Percentiles rank a stretch among this genome's conserved stretches.
Conservation (phyloP, 2,888 invertebrate genomes). For the Agonopterix heracliana region DNA sequence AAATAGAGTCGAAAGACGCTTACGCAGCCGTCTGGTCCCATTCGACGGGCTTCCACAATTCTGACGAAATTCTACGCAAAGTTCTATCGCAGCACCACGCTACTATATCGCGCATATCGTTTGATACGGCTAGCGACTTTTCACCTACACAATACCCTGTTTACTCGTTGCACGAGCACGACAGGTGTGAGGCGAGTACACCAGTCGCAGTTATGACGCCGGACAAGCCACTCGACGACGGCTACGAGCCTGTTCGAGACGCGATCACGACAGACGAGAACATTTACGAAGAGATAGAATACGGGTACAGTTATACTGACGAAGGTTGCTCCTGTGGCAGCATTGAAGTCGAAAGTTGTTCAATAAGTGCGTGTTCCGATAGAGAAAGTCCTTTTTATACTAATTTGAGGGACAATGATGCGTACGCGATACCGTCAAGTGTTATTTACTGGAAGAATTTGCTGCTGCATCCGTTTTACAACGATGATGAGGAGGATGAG, state of each 20-base stretch:
- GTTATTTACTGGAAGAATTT: constrained; percentile 74
- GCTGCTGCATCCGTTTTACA: constrained; percentile 64
- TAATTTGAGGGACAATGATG: constrained; percentile 64
- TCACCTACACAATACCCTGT: constrained; percentile 50
- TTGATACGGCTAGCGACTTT: constrained; percentile 59
- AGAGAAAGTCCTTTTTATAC: constrained; percentile 67
- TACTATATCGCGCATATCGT: constrained; percentile 54
- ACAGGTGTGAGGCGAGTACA: constrained; percentile 47
- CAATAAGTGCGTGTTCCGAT: constrained; percentile 59
- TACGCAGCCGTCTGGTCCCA: constrained; percentile 67
- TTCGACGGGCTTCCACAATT: constrained; percentile 65
- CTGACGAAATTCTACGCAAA: constrained; percentile 51
- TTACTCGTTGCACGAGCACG: constrained; percentile 63
- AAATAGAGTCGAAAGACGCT: constrained; percentile 31
- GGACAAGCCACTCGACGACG: constrained; percentile 62
- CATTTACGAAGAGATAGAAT: constrained; percentile 69
- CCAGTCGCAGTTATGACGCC: constrained; percentile 64
- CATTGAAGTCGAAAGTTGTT: constrained; percentile 66
- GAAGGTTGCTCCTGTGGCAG: constrained; percentile 69
- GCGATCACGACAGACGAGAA: constrained; percentile 61
- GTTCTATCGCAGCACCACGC: constrained; percentile 57
- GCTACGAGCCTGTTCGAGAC: constrained; percentile 66
- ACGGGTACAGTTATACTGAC: constrained; percentile 56
- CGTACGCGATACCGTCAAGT: constrained; percentile 65
- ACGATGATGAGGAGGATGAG: constrained; percentile 75